phyloP scores from a whole-genome alignment of 1,140 invertebrate genomes.

The Bombus sylvicola region DNA sequence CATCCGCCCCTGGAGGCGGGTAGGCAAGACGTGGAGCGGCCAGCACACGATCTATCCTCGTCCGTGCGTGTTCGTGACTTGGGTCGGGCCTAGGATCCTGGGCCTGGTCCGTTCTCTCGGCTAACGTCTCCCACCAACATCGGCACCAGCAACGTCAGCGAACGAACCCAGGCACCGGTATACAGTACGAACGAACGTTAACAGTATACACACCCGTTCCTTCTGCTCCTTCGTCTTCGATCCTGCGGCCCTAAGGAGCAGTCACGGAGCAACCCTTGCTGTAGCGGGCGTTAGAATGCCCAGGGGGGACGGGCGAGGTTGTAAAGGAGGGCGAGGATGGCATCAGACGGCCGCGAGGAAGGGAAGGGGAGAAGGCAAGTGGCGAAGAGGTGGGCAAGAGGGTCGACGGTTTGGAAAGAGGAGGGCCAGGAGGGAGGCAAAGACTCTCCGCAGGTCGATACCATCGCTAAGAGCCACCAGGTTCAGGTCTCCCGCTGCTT shows the following conservation, averaged over 20 bases:
- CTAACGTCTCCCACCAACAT: constrained; percentile 27
- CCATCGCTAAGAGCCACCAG: constrained; percentile 71
- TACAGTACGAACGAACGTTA: constrained; percentile 2
- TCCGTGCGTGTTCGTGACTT: constrained; percentile 71
- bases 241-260: constrained; percentile 67
- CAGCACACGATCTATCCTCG: constrained; percentile 64
- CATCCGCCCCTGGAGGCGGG: constrained; percentile 65
- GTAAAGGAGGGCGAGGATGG: constrained; percentile 59
- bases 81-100: constrained; percentile 54
- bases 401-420: constrained; percentile 70
- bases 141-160: not conserved
- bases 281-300: constrained; percentile 68
- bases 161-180: not conserved
- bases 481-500: constrained; percentile 70
- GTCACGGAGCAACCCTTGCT: constrained; percentile 70
- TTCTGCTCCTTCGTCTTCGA: constrained; percentile 61
- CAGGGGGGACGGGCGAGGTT: constrained; percentile 61
- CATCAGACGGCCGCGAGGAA: constrained; percentile 34
- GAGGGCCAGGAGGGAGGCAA: constrained; percentile 67
- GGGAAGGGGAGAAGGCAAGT: constrained; percentile 52
- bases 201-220: constrained; percentile 47
- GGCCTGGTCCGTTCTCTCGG: constrained; percentile 46
- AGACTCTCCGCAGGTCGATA: constrained; percentile 72
- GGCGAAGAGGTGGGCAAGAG: constrained; percentile 63
- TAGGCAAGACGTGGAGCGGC: constrained; percentile 39